phyloP scores from a whole-genome alignment of 2,113 vertebrate genomes.

The Microtus ochrogaster region DNA sequence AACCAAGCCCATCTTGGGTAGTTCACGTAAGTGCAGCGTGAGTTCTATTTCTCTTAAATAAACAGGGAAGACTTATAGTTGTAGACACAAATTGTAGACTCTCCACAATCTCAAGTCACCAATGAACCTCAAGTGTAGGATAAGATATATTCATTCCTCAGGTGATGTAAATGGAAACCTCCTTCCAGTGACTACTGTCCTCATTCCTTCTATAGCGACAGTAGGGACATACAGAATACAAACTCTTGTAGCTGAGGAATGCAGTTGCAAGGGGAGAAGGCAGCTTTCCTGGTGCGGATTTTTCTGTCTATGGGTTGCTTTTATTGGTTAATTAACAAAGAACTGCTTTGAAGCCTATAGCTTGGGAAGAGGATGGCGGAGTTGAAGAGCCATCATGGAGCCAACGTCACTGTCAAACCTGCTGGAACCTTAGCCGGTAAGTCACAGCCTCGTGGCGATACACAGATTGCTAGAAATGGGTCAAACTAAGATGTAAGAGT shows the following conservation, averaged over 20 bases:
- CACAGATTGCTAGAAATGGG: too few relatives aligned
- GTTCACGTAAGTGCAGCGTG: too few relatives aligned
- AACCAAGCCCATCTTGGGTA: neutral
- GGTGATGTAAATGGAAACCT: neutral
- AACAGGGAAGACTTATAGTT: neutral
- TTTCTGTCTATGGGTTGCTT: too few relatives aligned
- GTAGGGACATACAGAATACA: neutral
- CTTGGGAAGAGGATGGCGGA: too few relatives aligned
- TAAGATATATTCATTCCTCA: neutral
- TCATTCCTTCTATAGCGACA: neutral
- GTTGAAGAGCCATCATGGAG: too few relatives aligned
- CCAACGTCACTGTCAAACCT: too few relatives aligned
- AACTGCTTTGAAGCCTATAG: too few relatives aligned
- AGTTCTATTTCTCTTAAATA: neutral
- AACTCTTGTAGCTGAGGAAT: neutral
- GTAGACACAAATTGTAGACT: neutral
- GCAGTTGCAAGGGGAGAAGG: neutral
- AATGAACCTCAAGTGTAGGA: neutral
- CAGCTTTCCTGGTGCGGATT: neutral
- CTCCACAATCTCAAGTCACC: neutral
- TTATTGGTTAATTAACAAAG: too few relatives aligned
- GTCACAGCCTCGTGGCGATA: too few relatives aligned
- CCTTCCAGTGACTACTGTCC: fast-evolving
- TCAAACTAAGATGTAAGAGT: too few relatives aligned
- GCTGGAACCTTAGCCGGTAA: too few relatives aligned